Conservation (phyloP, 2,797 vertebrate genomes). For the Aotus griseimembra region DNA sequence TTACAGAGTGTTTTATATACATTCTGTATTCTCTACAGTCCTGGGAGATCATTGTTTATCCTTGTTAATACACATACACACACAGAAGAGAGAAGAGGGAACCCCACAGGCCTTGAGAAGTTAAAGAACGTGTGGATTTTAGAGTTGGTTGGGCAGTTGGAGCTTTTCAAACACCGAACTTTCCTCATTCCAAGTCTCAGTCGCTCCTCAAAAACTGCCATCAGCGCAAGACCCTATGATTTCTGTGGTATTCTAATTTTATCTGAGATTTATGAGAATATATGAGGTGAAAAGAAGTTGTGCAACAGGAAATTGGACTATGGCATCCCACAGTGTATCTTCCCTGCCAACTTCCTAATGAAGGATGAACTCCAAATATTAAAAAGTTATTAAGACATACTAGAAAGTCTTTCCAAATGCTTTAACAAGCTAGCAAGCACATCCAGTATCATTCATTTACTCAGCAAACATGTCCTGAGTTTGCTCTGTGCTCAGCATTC, state of each 20-base stretch:
- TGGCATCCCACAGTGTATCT: background rate
- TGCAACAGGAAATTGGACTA: background rate
- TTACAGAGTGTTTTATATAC: background rate
- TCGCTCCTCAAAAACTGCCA: background rate
- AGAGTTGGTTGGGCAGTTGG: background rate
- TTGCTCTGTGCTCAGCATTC: background rate
- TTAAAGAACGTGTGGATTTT: background rate
- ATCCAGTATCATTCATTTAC: background rate
- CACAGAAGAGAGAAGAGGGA: background rate
- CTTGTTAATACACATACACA: background rate
- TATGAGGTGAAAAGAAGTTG: constrained; percentile 6
- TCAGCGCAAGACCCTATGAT: background rate
- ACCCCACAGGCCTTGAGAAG: background rate
- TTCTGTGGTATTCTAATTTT: background rate
- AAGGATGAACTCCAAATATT: constrained; percentile 43
- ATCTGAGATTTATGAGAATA: constrained; percentile 27
- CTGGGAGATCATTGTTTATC: background rate
- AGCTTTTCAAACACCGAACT: background rate
- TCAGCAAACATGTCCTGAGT: background rate
- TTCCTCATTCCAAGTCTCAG: background rate
- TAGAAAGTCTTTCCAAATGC: constrained; percentile 11
- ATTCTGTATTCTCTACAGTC: background rate
- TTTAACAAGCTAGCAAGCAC: background rate
- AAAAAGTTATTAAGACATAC: background rate
- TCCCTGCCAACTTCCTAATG: constrained; percentile 19